Base-by-base conservation (phyloP, 2,888 invertebrate species). In the Flexamia atlantica region DNA sequence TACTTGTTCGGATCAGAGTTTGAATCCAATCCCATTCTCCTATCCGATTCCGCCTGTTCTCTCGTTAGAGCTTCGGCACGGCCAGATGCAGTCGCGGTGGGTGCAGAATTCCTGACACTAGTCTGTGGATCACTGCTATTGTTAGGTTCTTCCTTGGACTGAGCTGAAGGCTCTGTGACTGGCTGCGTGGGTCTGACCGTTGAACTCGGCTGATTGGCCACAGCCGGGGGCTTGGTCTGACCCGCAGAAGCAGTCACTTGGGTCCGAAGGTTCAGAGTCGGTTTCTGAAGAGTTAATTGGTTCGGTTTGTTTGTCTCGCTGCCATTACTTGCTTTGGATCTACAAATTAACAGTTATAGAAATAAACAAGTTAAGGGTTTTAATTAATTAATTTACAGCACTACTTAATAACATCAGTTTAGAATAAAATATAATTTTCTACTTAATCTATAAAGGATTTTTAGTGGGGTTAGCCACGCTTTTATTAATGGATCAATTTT, bases 11-110 rank as follows among this genome's bases (percentile, higher is more conserved):
- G n/a, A 76, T 46, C 76, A 14, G 17, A 17, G 76, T 46, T 28
- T 23, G 40, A 36, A 23, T 28, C 40, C 30, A 57, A 20, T 50
- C 79, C 79, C 79, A 79, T 79, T 57, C 30, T 50, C 57, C 30
- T 53, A 30, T 79, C 79, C 0, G 79, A 79, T 36, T 79, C 79
- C 1, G 14, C 79, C 20, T 79, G 79, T 1, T 79, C 64, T 4
- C 3, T 17, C 5, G 28, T 64, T 14, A 64, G 28, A 9, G 28
- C 14, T 23, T 53, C 53, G 3, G 53, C 3, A 23, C 23, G 46
- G 14, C 46, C 14, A 12, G 46, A 17, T 9, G 46, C 53, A 14
- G 50, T 17, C 10, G 50, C 17, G n/a, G n/a, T n/a, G 17, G 46
- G 46, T 17, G 3, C 46, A 12, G 53, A 53, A 4, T 20, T 7